Evolutionary conservation across 1,140 invertebrate species (phyloP).

Genomic region (Elymnias hypermnestra): DNA sequence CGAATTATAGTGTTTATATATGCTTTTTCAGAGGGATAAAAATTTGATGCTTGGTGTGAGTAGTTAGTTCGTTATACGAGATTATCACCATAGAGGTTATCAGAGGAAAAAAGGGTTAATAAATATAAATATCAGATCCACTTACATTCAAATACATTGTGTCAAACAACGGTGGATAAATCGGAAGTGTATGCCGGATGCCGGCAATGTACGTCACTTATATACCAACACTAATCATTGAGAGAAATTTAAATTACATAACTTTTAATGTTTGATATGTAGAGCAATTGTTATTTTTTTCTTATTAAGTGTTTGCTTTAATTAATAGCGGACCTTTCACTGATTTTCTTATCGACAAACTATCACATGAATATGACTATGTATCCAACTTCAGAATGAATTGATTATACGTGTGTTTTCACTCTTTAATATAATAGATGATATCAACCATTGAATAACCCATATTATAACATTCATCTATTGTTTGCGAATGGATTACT

Average conservation of each 20-base stretch:
- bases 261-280: slow-evolving; percentile 2
- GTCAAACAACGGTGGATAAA: slow-evolving; percentile 1
- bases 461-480: background rate
- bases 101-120: too few relatives aligned
- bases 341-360: background rate
- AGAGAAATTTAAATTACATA: slow-evolving; percentile 18
- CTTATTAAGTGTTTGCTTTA: slow-evolving; percentile 9
- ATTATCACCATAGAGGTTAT: too few relatives aligned
- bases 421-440: background rate
- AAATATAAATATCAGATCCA: background rate
- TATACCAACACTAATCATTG: slow-evolving; percentile 19
- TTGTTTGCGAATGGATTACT: background rate
- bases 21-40: too few relatives aligned
- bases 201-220: slow-evolving; percentile 14
- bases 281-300: slow-evolving; percentile 5
- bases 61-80: too few relatives aligned
- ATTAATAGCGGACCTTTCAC: background rate
- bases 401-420: background rate
- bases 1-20: too few relatives aligned
- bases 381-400: background rate
- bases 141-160: slow-evolving; percentile 18
- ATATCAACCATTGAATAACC: background rate
- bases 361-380: background rate
- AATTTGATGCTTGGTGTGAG: too few relatives aligned
- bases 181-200: slow-evolving; percentile 11